Evolutionary conservation across 2,797 vertebrate genomes (phyloP).

Genomic region (Hapalemur alaotrensis): DNA sequence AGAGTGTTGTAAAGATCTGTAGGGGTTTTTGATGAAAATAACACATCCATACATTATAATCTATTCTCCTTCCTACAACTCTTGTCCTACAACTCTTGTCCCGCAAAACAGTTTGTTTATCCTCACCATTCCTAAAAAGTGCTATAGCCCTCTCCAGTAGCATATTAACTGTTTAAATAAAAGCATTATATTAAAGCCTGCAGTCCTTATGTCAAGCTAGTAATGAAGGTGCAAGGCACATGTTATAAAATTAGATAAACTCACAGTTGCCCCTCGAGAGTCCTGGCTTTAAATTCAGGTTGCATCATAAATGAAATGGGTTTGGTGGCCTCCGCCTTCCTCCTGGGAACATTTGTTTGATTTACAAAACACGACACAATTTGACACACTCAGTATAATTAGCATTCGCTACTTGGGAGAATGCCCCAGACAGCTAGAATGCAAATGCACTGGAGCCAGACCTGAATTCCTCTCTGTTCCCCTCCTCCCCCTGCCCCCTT

Average conservation of each 20-base stretch:
- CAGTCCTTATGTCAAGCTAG: conserved; percentile 62
- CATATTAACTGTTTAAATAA: conserved; percentile 71
- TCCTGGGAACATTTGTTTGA: conserved; percentile 46
- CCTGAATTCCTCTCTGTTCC: neutral
- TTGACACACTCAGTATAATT: conserved; percentile 55
- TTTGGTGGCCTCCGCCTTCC: conserved; percentile 38
- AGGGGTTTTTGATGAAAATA: conserved; percentile 55
- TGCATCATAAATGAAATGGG: conserved; percentile 41
- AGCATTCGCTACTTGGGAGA: conserved; percentile 43
- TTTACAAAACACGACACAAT: conserved; percentile 40
- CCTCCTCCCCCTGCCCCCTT: neutral
- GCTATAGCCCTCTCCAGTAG: conserved; percentile 49
- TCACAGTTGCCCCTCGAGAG: conserved; percentile 56
- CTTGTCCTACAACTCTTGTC: conserved; percentile 67
- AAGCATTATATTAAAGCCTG: conserved; percentile 52
- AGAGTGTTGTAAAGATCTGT: neutral
- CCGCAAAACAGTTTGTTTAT: conserved; percentile 78
- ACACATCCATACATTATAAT: conserved; percentile 56
- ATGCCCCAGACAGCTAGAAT: neutral
- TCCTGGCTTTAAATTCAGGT: conserved; percentile 43
- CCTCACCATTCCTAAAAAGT: conserved; percentile 51
- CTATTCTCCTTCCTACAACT: conserved; percentile 68
- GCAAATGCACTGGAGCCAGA: neutral
- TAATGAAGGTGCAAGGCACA: neutral
- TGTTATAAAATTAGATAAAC: conserved; percentile 69